A percentile compares a stretch with the other conserved stretches of the same genome.
These are phyloP conservation scores for Setophaga coronata DNA, from an alignment of 2,113 vertebrate species.

Conservation along the genomic window DNA sequence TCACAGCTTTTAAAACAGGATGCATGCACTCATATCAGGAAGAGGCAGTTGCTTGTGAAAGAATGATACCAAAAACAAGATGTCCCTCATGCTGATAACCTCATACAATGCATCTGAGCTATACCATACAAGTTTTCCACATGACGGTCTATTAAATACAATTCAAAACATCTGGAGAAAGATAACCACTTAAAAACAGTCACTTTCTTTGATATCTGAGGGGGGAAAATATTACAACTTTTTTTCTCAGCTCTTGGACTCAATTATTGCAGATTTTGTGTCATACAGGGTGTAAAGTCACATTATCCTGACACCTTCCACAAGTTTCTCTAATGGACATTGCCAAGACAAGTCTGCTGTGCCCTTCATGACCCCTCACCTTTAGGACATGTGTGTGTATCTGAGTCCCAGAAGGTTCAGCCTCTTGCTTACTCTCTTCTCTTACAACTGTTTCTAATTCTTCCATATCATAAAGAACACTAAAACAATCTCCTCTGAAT, in stretches of 20 bases:
- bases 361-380: background rate
- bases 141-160: background rate
- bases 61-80: conserved; percentile 55
- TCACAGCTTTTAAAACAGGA: conserved; percentile 54
- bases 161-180: background rate
- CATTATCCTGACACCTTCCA: background rate
- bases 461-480: background rate
- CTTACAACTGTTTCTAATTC: background rate
- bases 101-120: background rate
- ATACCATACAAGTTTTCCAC: background rate
- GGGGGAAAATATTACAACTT: background rate
- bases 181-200: background rate
- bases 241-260: background rate
- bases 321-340: background rate
- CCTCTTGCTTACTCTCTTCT: background rate
- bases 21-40: conserved; percentile 64
- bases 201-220: background rate
- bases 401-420: background rate
- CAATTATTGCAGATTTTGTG: background rate
- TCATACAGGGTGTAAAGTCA: background rate
- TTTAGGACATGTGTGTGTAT: background rate
- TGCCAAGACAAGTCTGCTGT: background rate
- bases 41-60: conserved; percentile 54
- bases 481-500: background rate
- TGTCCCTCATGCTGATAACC: background rate